Evolutionary conservation across 2,113 vertebrate genomes (phyloP).

Genomic region (Isichthys henryi): DNA sequence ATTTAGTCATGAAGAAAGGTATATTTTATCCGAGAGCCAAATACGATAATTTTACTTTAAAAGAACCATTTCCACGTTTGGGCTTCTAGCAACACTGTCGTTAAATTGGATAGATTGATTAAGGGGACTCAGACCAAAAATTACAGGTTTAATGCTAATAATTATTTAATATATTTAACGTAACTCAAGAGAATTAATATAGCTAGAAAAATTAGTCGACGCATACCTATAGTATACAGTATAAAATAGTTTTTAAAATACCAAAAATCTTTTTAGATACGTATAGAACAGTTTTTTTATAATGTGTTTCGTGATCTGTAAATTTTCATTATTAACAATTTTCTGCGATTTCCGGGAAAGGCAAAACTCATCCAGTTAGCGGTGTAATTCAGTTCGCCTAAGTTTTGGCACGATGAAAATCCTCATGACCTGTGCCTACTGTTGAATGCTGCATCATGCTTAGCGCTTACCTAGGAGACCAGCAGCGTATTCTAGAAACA

Average conservation of each 20-base stretch:
- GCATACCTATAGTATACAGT: background rate
- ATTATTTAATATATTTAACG: background rate
- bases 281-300: background rate
- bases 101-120: background rate
- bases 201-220: background rate
- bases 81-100: background rate
- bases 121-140: background rate
- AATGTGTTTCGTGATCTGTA: background rate
- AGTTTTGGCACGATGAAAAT: background rate
- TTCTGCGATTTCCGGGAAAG: background rate
- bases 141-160: background rate
- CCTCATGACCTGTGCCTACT: background rate
- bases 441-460: background rate
- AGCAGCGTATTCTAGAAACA: background rate
- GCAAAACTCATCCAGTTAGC: background rate
- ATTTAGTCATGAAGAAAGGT: background rate
- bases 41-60: background rate
- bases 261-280: background rate
- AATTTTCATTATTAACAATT: background rate
- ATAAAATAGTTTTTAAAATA: background rate
- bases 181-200: background rate
- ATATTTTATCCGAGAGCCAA: background rate
- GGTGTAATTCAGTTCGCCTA: background rate
- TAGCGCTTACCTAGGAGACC: background rate
- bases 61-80: background rate